Percentiles rank a stretch among this genome's conserved stretches.
Evolutionary conservation across 1,140 invertebrate species (phyloP).

Genomic region (Rhopalosiphum padi): DNA sequence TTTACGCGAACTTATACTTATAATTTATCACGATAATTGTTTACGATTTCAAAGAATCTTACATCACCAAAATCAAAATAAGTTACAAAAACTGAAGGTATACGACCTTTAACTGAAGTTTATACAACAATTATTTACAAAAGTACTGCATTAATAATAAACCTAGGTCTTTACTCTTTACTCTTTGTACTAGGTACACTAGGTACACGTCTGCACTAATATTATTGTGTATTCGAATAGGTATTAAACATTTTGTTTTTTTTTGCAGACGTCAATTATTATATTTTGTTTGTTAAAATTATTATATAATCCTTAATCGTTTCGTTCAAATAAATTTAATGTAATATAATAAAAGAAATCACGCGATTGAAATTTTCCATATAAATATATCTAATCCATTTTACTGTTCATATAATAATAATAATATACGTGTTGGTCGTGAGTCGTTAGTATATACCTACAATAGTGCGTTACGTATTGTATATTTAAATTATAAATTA

Average conservation of each 20-base stretch:
- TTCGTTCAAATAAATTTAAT: not conserved
- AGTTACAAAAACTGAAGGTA: not conserved
- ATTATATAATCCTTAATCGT: not conserved
- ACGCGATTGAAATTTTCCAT: not conserved
- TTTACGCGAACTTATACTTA: not conserved
- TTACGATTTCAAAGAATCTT: not conserved
- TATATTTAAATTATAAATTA: not conserved
- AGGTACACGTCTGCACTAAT: not conserved
- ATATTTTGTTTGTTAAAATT: not conserved
- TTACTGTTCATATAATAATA: not conserved
- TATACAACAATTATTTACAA: not conserved
- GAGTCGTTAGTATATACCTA: too few relatives aligned
- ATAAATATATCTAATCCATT: not conserved
- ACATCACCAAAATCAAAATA: not conserved
- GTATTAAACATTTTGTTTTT: not conserved
- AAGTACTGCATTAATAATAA: not conserved
- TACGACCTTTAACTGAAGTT: not conserved
- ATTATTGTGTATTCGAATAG: not conserved
- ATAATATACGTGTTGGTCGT: not conserved
- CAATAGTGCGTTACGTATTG: not conserved
- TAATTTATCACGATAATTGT: not conserved
- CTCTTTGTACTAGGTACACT: not conserved
- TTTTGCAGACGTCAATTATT: not conserved
- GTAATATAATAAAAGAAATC: not conserved
- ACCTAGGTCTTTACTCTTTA: not conserved